Evolutionary conservation across 2,888 invertebrate genomes (phyloP).

Genomic region (Drosophila meridionalis): DNA sequence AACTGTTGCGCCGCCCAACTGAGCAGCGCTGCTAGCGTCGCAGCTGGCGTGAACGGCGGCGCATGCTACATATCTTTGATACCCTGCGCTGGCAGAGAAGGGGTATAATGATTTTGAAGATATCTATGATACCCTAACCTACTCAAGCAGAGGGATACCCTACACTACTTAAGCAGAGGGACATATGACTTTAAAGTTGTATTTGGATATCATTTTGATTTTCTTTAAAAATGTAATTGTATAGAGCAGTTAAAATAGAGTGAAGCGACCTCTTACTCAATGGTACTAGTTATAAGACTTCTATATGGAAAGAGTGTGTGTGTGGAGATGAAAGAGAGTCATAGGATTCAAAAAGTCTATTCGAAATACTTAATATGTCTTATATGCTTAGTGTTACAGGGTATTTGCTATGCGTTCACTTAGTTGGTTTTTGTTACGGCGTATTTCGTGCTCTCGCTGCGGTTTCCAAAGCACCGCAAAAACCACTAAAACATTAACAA

Average conservation of each 20-base stretch:
- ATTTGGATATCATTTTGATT: no score
- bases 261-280: not conserved
- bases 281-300: not conserved
- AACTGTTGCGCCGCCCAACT: slow-evolving; percentile 75
- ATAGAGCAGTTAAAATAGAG: not conserved
- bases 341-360: no score
- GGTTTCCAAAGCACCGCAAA: slow-evolving; percentile 70
- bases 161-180: no score
- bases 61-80: slow-evolving; percentile 19
- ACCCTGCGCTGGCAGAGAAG: not conserved
- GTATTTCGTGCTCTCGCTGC: slow-evolving; percentile 60
- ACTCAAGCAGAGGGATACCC: no score
- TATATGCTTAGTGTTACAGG: not conserved
- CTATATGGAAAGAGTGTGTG: not conserved
- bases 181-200: not conserved
- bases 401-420: not conserved
- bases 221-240: no score
- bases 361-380: not conserved
- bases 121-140: slow-evolving; percentile 5
- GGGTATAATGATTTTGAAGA: not conserved
- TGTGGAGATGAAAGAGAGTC: not conserved
- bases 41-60: slow-evolving; percentile 17
- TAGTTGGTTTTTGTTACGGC: slow-evolving; percentile 20
- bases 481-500: slow-evolving; percentile 77
- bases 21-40: slow-evolving; percentile 43